phyloP scores from a whole-genome alignment of 2,888 invertebrate species.

The Tromatobia lineatoria region DNA sequence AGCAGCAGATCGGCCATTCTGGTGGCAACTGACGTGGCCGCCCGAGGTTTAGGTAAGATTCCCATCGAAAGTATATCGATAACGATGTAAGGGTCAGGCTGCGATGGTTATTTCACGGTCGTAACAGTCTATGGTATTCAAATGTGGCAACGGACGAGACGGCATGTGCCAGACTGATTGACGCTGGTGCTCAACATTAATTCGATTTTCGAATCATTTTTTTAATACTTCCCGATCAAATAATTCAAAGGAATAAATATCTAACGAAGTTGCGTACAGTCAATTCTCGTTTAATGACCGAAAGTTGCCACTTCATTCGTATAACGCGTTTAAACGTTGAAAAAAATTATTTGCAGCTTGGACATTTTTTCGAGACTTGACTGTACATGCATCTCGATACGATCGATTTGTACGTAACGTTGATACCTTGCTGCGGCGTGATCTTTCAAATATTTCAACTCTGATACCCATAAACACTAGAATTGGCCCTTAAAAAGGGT shows the following conservation, averaged over 20 bases:
- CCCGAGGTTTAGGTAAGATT: conserved; percentile 88
- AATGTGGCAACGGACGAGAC: conserved; percentile 84
- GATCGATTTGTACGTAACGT: conserved; percentile 57
- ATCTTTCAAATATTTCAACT: conserved; percentile 45
- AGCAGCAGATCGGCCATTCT: conserved; percentile 87
- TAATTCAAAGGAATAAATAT: background rate
- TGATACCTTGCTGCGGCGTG: conserved; percentile 54
- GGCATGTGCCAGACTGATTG: conserved; percentile 85
- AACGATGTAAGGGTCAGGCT: conserved; percentile 85
- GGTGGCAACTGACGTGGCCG: conserved; percentile 90
- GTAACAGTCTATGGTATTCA: conserved; percentile 77
- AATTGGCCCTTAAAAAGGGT: too few relatives aligned
- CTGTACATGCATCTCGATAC: conserved; percentile 34
- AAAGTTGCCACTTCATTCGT: background rate
- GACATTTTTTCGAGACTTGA: conserved; percentile 13
- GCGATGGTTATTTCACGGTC: conserved; percentile 84
- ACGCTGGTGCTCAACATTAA: conserved; percentile 77
- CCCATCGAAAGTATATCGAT: conserved; percentile 71
- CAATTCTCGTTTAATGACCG: conserved; percentile 9
- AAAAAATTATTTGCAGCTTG: background rate
- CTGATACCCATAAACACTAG: conserved; percentile 18
- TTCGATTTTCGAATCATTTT: conserved; percentile 39
- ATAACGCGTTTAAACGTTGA: background rate
- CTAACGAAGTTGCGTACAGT: conserved; percentile 10
- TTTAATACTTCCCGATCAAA: conserved; percentile 34